Evolutionary conservation across 2,888 invertebrate genomes (phyloP), one percentile per base, ranked within the genome.

Genomic region (Molorchus minor): DNA sequence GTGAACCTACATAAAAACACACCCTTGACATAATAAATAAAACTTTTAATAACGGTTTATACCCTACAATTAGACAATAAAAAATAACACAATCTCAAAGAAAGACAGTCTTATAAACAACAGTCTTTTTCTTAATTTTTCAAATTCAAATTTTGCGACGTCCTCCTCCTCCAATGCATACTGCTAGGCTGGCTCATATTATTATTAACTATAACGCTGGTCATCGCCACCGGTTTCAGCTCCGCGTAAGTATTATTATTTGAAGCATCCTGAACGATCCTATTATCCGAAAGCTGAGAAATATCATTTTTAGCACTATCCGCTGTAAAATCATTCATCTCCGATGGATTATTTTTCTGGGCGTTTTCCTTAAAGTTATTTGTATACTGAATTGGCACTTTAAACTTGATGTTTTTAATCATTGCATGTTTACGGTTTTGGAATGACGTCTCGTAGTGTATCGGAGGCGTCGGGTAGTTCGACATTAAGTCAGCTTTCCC

Each of bases 111-210:
- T 67, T 61, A 56, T 52, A 60, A 56, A 51, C 17, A 21, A 56
- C 38, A 40, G 51, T 56, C 52, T 52, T 63, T n/a, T n/a, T n/a
- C n/a, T 33, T 40, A 66, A 59, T 69, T 61, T 45, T 70, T 71
- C 47, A 71, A 64, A 56, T 71, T 68, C 20, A 78, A 74, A 72
- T 75, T 77, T 67, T 79, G 78, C 12, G 78, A 77, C 16, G 80
- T 80, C 55, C 80, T 79, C 65, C 83, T 81, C 36, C 84, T 79
- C 84, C 84, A 84, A 66, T 84, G 84, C 59, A 81, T 75, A 63
- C 81, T 82, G 56, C 61, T 71, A n/a, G 67, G 61, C 43, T 62
- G 41, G 41, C 25, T 52, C 21, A 21, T 52, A 53, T 68, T 62
- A 33, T 68, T 68, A 61, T 75, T 76, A 40, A 77, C 77, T 58